Evolutionary conservation across 2,888 invertebrate genomes (phyloP), one percentile per base, ranked within the genome.

Genomic region (Cataglyphis cursor): DNA sequence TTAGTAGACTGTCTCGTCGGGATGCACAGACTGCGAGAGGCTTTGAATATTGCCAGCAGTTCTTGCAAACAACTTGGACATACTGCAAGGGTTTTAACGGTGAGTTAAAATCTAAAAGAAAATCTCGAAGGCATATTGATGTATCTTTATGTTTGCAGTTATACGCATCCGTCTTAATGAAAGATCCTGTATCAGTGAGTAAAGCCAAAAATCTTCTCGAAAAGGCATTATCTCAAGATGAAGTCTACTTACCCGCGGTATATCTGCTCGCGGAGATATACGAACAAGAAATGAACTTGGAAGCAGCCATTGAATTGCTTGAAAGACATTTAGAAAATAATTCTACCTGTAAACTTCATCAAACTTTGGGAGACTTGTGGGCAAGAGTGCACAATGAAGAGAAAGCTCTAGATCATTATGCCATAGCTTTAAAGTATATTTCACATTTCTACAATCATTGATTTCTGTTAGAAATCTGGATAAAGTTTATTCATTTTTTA

Each of bases 1-100:
- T 94, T 98, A 41, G 97, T 97, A 2, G 97, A 97, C 88, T 97
- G 97, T 93, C 97, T 97, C 91, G 95, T 97, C 59, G 96, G 96
- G 1, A 95, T 96, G 93, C 96, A 97, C 88, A 95, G 97, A 78
- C 95, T 96, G 41, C 95, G 97, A 91, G 98, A 98, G 92, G 98
- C 98, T 0, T 96, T 97, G 15, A 96, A 96, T 15, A 96, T 97
- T 92, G 97, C 97, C 0, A 96, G 96, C 24, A 96, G 96, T 93
- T 97, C 97, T 70, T 97, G 97, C 81, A 97, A 97, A 91, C 96
- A 97, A 86, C 95, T 97, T 70, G 97, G 97, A 35, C 96, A 97
- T 85, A 97, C 96, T 73, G 96, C 98, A 0, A 95, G 97, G 90
- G 96, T 97, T 85, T 96, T 97, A 76, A 97, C 97, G 89, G 97